Percentiles rank a stretch among this genome's conserved stretches.
Conservation (phyloP, 2,888 invertebrate genomes). For the Cheilosia impressa region DNA sequence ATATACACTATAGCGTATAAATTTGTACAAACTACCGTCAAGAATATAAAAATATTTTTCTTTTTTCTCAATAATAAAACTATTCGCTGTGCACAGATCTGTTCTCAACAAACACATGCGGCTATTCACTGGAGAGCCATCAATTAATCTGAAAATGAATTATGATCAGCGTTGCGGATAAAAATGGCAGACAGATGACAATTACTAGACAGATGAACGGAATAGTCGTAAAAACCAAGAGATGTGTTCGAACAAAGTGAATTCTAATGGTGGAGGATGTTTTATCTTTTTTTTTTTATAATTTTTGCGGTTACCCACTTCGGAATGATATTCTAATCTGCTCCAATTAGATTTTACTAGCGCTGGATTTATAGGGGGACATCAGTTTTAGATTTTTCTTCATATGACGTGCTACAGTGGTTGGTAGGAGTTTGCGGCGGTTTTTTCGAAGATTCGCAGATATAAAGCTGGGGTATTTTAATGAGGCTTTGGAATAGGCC, state of each 20-base stretch:
- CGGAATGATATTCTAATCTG: constrained; percentile 64
- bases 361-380: constrained; percentile 59
- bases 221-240: constrained; percentile 50
- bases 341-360: constrained; percentile 68
- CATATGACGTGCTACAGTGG: constrained; percentile 8
- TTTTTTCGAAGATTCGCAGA: not conserved
- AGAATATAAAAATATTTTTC: not conserved
- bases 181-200: constrained; percentile 71
- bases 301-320: constrained; percentile 66
- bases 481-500: not conserved
- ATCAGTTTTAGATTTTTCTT: constrained; percentile 26
- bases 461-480: not conserved
- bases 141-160: constrained; percentile 69
- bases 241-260: constrained; percentile 19
- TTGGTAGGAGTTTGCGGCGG: not conserved
- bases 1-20: constrained; percentile 38
- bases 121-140: constrained; percentile 56
- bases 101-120: constrained; percentile 71
- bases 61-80: constrained; percentile 41
- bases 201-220: constrained; percentile 69
- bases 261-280: constrained; percentile 22
- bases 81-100: constrained; percentile 40
- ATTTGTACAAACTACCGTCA: not conserved
- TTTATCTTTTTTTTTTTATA: constrained; percentile 2
- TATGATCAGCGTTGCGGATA: constrained; percentile 62